These are phyloP conservation scores for Sycophila texana DNA, from an alignment of 2,888 invertebrate species.

Conservation along the genomic window DNA sequence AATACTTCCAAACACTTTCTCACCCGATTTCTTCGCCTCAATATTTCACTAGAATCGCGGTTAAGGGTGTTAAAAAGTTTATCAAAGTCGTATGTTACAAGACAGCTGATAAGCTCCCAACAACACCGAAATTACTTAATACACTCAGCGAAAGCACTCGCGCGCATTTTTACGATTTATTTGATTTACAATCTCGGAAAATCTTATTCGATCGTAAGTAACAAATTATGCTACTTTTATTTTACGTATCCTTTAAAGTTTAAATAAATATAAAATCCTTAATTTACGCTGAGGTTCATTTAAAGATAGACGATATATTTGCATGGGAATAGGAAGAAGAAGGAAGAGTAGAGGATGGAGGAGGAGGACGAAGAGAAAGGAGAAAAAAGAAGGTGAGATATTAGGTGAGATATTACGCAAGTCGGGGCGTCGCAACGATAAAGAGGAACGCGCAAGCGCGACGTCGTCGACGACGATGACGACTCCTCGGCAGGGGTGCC, in stretches of 20 bases:
- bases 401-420: constrained; percentile 28
- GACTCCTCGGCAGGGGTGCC: constrained; percentile 53
- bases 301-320: no score
- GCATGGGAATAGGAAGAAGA: no score
- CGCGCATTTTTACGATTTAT: constrained; percentile 2
- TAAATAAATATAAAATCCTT: no score
- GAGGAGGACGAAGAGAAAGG: background rate
- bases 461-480: constrained; percentile 8
- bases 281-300: no score
- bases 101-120: constrained; percentile 18
- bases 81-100: constrained; percentile 27
- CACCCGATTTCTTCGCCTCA: background rate
- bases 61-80: constrained; percentile 16
- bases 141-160: constrained; percentile 3
- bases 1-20: constrained; percentile 43
- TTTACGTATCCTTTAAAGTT: no score
- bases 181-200: constrained; percentile 19
- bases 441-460: background rate
- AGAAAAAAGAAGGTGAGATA: background rate
- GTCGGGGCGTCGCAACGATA: background rate
- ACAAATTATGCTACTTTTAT: no score
- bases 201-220: no score
- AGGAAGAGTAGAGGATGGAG: no score
- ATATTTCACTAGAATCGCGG: constrained; percentile 34
- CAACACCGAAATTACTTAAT: background rate